Conservation (phyloP, 2,888 invertebrate species). For the Drosophila melanosoma region DNA sequence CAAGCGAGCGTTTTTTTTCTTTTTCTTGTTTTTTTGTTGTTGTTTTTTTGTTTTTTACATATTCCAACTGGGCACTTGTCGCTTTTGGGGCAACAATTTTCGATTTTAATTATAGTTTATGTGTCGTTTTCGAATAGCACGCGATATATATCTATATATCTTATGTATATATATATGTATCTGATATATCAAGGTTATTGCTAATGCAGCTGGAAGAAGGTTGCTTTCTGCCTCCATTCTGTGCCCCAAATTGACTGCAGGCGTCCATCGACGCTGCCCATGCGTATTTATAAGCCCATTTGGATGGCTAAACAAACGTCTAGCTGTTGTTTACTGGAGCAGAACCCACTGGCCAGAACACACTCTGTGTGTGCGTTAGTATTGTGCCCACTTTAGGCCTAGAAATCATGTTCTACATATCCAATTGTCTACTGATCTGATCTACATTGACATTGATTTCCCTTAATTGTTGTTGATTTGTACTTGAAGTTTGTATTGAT, state of each 20-base stretch:
- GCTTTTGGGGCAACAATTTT: slow-evolving; percentile 69
- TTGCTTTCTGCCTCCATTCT: slow-evolving; percentile 4
- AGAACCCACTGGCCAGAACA: slow-evolving; percentile 35
- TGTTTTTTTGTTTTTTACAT: slow-evolving; percentile 14
- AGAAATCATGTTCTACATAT: slow-evolving; percentile 39
- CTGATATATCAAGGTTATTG: slow-evolving; percentile 41
- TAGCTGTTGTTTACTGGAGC: slow-evolving; percentile 49
- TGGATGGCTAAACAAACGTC: slow-evolving; percentile 28
- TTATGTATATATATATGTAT: not conserved
- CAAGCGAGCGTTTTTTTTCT: slow-evolving; percentile 51
- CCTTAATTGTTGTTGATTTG: not conserved
- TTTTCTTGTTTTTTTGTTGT: not conserved
- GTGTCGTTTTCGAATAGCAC: slow-evolving; percentile 45
- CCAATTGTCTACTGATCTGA: slow-evolving; percentile 22
- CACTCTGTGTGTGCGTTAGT: not conserved
- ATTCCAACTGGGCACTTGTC: slow-evolving; percentile 41
- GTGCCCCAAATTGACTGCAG: slow-evolving; percentile 23
- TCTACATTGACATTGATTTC: slow-evolving; percentile 23
- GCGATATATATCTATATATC: slow-evolving; percentile 22
- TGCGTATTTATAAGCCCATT: slow-evolving; percentile 42
- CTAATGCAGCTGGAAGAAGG: slow-evolving; percentile 18
- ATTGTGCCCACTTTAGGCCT: slow-evolving; percentile 12
- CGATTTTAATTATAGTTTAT: slow-evolving; percentile 74
- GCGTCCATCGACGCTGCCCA: slow-evolving; percentile 27
- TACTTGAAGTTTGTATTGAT: slow-evolving; percentile 19